A percentile compares a stretch with the other conserved stretches of the same genome.
Conservation (phyloP, 2,888 invertebrate species). For the Dryobotodes eremita region DNA sequence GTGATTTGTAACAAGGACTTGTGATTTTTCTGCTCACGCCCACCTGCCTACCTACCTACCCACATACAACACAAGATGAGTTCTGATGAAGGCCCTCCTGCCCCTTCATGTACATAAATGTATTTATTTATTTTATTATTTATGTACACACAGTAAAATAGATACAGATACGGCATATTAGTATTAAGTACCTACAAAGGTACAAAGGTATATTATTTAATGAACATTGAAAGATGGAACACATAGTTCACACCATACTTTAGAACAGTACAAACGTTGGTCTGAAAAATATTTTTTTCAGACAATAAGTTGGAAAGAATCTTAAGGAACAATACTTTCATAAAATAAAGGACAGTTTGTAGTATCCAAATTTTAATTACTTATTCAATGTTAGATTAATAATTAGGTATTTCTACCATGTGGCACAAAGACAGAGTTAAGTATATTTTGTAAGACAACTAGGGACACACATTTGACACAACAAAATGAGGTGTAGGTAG, state of each 20-base stretch:
- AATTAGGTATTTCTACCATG: background rate
- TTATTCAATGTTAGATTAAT: background rate
- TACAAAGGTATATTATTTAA: background rate
- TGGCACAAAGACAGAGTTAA: background rate
- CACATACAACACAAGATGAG: too few relatives aligned
- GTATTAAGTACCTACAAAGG: too few relatives aligned
- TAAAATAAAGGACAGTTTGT: background rate
- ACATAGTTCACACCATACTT: background rate
- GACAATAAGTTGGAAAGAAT: background rate
- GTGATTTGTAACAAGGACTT: too few relatives aligned
- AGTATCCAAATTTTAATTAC: background rate
- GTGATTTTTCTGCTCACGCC: too few relatives aligned
- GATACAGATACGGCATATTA: too few relatives aligned
- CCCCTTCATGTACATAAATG: too few relatives aligned
- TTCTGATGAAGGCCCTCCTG: too few relatives aligned
- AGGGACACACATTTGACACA: background rate
- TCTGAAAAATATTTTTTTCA: background rate
- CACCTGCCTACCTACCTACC: too few relatives aligned
- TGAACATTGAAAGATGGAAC: background rate
- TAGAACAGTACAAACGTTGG: background rate
- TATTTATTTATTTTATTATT: too few relatives aligned
- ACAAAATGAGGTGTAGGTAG: background rate
- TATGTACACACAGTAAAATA: too few relatives aligned
- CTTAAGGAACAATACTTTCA: background rate
- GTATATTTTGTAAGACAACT: background rate